phyloP scores from a whole-genome alignment of 1,140 invertebrate species.

The Rhagoletis pomonella region DNA sequence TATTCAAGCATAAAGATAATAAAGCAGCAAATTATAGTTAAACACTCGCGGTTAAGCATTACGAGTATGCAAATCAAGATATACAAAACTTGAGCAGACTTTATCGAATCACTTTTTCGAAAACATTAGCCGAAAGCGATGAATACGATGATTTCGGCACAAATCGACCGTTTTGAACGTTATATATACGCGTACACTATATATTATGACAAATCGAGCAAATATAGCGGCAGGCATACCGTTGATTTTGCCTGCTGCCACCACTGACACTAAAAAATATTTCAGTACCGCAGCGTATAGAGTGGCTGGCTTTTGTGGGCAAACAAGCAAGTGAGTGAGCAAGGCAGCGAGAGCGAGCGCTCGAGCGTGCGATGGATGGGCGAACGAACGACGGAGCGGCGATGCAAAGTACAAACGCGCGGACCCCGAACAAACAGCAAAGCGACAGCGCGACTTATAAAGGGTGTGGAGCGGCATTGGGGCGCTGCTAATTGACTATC shows the following conservation, averaged over 20 bases:
- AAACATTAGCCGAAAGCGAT: neutral
- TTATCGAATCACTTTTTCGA: neutral
- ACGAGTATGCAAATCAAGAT: neutral
- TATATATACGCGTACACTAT: neutral
- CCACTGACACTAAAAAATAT: constrained; percentile 37
- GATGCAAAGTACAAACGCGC: neutral
- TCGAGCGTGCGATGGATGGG: neutral
- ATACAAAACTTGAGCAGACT: neutral
- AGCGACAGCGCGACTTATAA: neutral
- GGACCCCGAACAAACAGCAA: neutral
- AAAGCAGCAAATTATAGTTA: neutral
- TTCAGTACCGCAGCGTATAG: neutral
- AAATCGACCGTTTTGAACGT: constrained; percentile 31
- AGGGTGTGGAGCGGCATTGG: neutral
- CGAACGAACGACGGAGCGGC: neutral
- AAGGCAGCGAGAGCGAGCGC: neutral
- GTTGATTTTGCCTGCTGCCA: constrained; percentile 14
- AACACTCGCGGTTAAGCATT: neutral
- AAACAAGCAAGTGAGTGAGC: neutral
- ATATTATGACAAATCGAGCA: constrained; percentile 8
- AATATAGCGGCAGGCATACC: neutral
- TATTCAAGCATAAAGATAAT: neutral
- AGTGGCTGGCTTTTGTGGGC: neutral
- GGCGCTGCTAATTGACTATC: constrained; percentile 35
- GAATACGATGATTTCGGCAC: neutral